Base-by-base conservation (phyloP, 2,888 invertebrate genomes). In the Tetramorium bicarinatum region DNA sequence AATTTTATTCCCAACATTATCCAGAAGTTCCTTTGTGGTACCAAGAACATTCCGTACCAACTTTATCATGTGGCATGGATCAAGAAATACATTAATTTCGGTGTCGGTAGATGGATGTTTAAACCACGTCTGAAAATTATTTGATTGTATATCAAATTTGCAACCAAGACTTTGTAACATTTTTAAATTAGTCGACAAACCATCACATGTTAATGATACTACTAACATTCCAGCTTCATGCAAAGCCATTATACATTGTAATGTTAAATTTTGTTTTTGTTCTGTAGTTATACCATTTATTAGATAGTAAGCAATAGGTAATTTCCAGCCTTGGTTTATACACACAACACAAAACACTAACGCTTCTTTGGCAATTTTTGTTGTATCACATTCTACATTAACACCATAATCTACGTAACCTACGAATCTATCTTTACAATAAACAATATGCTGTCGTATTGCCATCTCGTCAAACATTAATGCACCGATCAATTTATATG, bases 381-480 rank as follows among this genome's bases (percentile, higher is more conserved):
- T 44, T 41, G 47, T 15, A 47, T 67, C 67, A 4, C 67, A 67
- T 25, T 25, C 47, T 1, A 49, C 29, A 47, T 67, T 8, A 9
- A 0, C 13, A 67, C 47, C 66, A 29, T 2, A 67, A 25, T 67
- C 49, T 18, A 67, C 47, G 7, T 67, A 67, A 0, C 29, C 67
- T 15, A 47, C 9, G 9, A 67, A 21, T 67, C 25, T 47, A 25
- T 6, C 49, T 8, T 47, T 47, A 47, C 0, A 25, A 29, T 49
- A 49, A 25, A 49, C 47, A 7, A 47, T 3, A 47, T 49, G 47
- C 13, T 67, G 47, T 29, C 47, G 29, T 15, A 67, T 67, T 7
- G 67, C 67, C 29, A 67, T 67, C 15, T 67, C 47, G 29, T 67
- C 67, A 47, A 67, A 49, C 8, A 47, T 15, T 15, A 67, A 47